Percentiles rank a stretch among this genome's conserved stretches.
These are phyloP conservation scores for Bilobella aurantiaca DNA, from an alignment of 1,140 invertebrate genomes.

Conservation along the genomic window DNA sequence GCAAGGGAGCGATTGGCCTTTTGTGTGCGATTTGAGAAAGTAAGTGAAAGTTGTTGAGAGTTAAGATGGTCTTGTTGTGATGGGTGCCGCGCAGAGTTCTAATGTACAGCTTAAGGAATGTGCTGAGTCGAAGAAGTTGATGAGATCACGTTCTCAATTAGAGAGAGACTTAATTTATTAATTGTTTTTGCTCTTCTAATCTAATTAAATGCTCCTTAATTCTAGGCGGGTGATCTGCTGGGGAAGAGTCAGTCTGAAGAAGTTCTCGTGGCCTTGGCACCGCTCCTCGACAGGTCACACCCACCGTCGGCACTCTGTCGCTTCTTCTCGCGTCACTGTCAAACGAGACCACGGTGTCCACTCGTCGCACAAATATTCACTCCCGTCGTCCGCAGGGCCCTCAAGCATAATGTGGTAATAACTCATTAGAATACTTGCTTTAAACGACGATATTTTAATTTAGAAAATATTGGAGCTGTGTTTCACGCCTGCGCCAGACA, in stretches of 20 bases:
- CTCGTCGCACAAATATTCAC: conserved; percentile 53
- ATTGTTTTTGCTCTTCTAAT: too few species aligned
- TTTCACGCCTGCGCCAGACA: too few species aligned
- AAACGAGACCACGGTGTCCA: conserved; percentile 49
- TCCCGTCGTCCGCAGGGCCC: conserved; percentile 63
- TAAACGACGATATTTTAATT: neutral
- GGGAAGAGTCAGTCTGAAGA: conserved; percentile 42
- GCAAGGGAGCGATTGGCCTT: too few species aligned
- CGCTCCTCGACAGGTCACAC: conserved; percentile 50
- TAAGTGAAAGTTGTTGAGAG: too few species aligned
- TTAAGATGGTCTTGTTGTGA: too few species aligned
- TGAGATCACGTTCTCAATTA: too few species aligned
- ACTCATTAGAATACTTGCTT: conserved; percentile 31
- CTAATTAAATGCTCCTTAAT: conserved; percentile 2
- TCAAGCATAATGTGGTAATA: conserved; percentile 68
- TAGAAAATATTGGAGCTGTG: too few species aligned
- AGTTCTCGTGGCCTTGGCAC: conserved; percentile 48
- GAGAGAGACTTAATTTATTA: too few species aligned
- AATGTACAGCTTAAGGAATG: too few species aligned
- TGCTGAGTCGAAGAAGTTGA: too few species aligned
- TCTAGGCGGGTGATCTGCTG: conserved; percentile 40
- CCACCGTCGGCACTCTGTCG: conserved; percentile 53
- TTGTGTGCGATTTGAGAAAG: too few species aligned
- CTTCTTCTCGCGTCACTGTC: conserved; percentile 49
- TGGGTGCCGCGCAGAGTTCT: too few species aligned